Percentiles rank a stretch among this genome's conserved stretches.
These are phyloP conservation scores for Marisa cornuarietis DNA, from an alignment of 1,140 invertebrate species.

Conservation along the genomic window DNA sequence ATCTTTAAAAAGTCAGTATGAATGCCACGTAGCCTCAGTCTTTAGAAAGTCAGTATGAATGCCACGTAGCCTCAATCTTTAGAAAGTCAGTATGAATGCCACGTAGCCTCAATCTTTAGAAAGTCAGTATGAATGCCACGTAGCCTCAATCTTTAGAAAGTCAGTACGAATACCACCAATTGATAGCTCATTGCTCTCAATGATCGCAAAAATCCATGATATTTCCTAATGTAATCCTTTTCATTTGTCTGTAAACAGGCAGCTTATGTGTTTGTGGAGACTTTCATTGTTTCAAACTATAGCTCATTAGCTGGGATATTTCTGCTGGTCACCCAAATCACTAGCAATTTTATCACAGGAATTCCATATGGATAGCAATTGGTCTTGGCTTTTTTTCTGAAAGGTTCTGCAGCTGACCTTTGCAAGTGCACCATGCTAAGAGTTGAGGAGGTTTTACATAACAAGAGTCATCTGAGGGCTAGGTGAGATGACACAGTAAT, in stretches of 20 bases:
- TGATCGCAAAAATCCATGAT: background rate
- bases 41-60: no score
- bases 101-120: no score
- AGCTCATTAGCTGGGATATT: background rate
- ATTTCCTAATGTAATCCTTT: background rate
- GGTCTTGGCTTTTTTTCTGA: slow-evolving; percentile 15
- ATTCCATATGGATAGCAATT: background rate
- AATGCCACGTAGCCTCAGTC: no score
- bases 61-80: no score
- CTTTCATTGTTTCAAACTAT: background rate
- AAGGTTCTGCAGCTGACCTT: slow-evolving; percentile 72
- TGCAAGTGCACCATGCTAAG: slow-evolving; percentile 72
- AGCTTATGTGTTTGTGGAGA: background rate
- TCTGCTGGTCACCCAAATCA: background rate
- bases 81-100: no score
- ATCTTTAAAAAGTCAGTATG: no score
- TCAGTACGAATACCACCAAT: no score
- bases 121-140: no score
- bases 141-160: no score
- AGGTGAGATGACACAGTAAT: slow-evolving; percentile 28
- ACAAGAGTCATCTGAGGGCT: slow-evolving; percentile 40
- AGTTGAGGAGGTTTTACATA: slow-evolving; percentile 55
- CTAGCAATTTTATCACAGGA: background rate
- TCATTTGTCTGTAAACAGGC: background rate
- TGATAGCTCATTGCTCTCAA: background rate